Conservation (phyloP, 2,797 vertebrate species). For the Pseudochaenichthys georgianus region DNA sequence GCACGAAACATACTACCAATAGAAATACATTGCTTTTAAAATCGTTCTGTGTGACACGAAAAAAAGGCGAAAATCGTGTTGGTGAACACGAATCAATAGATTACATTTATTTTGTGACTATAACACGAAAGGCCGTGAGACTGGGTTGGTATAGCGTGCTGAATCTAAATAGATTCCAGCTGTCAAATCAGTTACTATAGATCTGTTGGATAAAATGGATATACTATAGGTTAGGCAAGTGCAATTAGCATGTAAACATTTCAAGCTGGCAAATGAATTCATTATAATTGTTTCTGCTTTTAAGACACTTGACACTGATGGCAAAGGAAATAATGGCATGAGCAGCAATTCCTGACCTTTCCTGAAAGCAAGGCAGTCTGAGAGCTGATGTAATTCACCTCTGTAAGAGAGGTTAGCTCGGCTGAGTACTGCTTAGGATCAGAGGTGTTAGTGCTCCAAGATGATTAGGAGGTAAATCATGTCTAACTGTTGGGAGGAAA, state of each 20-base stretch:
- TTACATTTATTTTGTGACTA: no score
- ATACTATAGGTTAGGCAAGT: not conserved
- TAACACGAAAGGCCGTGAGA: no score
- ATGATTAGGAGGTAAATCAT: conserved; percentile 53
- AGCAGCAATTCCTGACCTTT: conserved; percentile 23
- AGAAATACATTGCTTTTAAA: no score
- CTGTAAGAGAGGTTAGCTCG: conserved; percentile 50
- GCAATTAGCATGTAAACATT: not conserved
- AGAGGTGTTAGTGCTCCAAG: conserved; percentile 51
- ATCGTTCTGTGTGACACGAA: no score
- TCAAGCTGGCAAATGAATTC: not conserved
- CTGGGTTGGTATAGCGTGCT: no score
- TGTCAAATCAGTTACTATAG: not conserved
- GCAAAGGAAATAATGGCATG: conserved; percentile 1
- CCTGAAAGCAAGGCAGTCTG: conserved; percentile 12
- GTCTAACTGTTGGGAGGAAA: conserved; percentile 35
- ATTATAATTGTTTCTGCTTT: not conserved
- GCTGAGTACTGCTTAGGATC: conserved; percentile 45
- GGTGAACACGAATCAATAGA: no score
- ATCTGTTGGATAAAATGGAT: not conserved
- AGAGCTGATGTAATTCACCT: conserved; percentile 61
- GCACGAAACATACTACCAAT: no score
- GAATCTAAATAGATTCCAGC: not conserved
- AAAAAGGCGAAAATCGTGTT: no score
- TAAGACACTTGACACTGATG: conserved; percentile 9